Percentiles rank a stretch among this genome's conserved stretches.
These are phyloP conservation scores for Sturmia bella DNA, from an alignment of 2,888 invertebrate genomes.

Conservation along the genomic window DNA sequence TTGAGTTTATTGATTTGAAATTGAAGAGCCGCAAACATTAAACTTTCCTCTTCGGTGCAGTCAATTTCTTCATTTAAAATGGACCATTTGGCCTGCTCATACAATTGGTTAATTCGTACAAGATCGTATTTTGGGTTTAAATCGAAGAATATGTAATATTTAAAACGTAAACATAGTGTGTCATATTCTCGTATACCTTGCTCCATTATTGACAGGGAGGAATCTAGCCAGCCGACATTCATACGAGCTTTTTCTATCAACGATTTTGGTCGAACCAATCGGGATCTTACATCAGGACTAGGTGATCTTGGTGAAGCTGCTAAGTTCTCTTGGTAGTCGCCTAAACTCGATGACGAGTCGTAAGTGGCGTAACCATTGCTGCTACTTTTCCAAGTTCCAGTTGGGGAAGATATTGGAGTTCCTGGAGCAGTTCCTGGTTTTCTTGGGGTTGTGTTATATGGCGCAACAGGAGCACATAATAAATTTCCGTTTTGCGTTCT, in stretches of 20 bases:
- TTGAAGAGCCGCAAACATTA: slow-evolving; percentile 97
- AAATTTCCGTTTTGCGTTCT: slow-evolving; percentile 80
- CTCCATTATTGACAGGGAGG: slow-evolving; percentile 98
- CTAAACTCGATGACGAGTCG: slow-evolving; percentile 81
- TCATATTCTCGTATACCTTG: slow-evolving; percentile 98
- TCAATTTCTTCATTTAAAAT: slow-evolving; percentile 98
- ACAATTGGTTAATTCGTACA: slow-evolving; percentile 98
- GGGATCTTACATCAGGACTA: slow-evolving; percentile 89
- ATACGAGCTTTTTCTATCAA: slow-evolving; percentile 95
- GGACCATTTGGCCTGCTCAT: slow-evolving; percentile 99
- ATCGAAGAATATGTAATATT: slow-evolving; percentile 99
- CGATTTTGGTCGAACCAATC: slow-evolving; percentile 91
- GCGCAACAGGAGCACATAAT: slow-evolving; percentile 82
- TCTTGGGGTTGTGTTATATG: slow-evolving; percentile 75
- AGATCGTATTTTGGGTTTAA: slow-evolving; percentile 97
- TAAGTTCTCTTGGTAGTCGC: slow-evolving; percentile 84
- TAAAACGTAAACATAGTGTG: slow-evolving; percentile 94
- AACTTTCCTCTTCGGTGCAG: slow-evolving; percentile 99
- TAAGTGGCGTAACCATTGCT: slow-evolving; percentile 80
- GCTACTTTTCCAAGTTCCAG: slow-evolving; percentile 83
- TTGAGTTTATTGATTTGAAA: slow-evolving; percentile 93
- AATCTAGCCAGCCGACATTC: slow-evolving; percentile 98
- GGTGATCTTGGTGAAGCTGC: slow-evolving; percentile 93
- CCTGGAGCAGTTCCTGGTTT: slow-evolving; percentile 83
- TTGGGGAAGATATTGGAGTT: slow-evolving; percentile 89